Evolutionary conservation across 30 jellyfish, hydroid and myxozoan genomes (phyloP).

Genomic region (Chrysaora quinquecirrha): DNA sequence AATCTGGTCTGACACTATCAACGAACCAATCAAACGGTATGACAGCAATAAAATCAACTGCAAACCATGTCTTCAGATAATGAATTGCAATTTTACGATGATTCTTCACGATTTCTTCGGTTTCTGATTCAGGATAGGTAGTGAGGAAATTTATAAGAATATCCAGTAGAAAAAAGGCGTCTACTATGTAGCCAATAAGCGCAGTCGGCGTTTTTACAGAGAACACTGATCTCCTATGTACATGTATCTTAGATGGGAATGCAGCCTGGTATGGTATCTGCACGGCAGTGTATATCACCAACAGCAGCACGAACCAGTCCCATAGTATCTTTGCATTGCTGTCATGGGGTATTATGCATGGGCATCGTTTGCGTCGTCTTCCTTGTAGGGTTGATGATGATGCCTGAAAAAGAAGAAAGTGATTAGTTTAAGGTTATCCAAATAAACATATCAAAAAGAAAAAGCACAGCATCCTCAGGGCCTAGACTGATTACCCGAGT

Average conservation of each 20-base stretch:
- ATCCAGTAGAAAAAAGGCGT: conserved; percentile 72
- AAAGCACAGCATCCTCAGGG: no score
- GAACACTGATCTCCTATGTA: neutral
- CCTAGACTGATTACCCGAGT: no score
- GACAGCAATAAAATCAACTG: conserved; percentile 86
- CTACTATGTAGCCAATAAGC: conserved; percentile 72
- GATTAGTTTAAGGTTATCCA: no score
- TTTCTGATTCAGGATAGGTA: conserved; percentile 66
- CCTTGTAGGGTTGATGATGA: conserved; percentile 54
- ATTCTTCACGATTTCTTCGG: conserved; percentile 66
- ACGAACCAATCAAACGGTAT: conserved; percentile 93
- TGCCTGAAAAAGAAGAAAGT: conserved; percentile 24
- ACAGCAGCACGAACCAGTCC: conserved; percentile 90
- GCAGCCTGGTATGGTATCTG: conserved; percentile 91
- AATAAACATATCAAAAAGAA: no score
- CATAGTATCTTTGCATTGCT: conserved; percentile 79
- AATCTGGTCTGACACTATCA: conserved; percentile 10
- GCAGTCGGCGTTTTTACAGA: conserved; percentile 12
- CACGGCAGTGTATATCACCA: conserved; percentile 86
- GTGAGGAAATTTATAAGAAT: conserved; percentile 75
- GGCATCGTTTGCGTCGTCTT: conserved; percentile 30
- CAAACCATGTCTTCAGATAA: conserved; percentile 86
- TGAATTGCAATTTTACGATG: conserved; percentile 80
- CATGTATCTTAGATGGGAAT: conserved; percentile 35
- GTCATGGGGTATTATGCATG: conserved; percentile 66